Conservation (phyloP, 2,888 invertebrate genomes). For the Bellardia bayeri region DNA sequence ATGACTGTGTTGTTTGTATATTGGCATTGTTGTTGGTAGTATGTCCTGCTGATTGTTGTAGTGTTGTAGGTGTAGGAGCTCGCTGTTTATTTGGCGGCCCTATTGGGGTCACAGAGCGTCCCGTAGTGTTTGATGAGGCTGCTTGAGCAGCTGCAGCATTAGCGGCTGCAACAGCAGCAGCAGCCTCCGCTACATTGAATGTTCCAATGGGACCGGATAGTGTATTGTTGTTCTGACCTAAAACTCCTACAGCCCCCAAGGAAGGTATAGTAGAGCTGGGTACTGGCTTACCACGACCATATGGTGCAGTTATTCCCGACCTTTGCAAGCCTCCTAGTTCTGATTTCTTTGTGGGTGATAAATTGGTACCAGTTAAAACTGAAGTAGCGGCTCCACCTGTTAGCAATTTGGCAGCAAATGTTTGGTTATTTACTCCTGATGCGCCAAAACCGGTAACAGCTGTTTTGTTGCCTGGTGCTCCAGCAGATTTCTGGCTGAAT, state of each 20-base stretch:
- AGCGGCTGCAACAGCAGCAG: slow-evolving; percentile 81
- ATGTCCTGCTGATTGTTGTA: slow-evolving; percentile 57
- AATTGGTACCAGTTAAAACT: slow-evolving; percentile 44
- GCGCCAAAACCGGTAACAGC: slow-evolving; percentile 45
- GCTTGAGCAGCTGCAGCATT: slow-evolving; percentile 77
- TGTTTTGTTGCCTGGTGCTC: slow-evolving; percentile 79
- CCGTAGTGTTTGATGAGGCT: slow-evolving; percentile 78
- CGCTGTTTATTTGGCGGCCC: slow-evolving; percentile 79
- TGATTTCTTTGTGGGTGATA: slow-evolving; percentile 78
- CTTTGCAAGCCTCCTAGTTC: slow-evolving; percentile 77
- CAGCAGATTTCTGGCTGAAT: slow-evolving; percentile 86
- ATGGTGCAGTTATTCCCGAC: slow-evolving; percentile 80
- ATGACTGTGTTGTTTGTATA: slow-evolving; percentile 45
- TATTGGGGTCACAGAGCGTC: slow-evolving; percentile 82
- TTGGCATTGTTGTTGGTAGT: slow-evolving; percentile 30
- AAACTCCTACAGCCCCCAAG: slow-evolving; percentile 77
- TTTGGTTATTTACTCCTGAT: slow-evolving; percentile 76
- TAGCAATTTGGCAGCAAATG: slow-evolving; percentile 85
- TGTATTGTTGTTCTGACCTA: slow-evolving; percentile 78
- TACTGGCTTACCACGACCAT: slow-evolving; percentile 81
- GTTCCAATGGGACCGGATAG: slow-evolving; percentile 83
- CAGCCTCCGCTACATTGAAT: slow-evolving; percentile 83
- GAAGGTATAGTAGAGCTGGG: slow-evolving; percentile 74
- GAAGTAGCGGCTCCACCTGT: slow-evolving; percentile 79
- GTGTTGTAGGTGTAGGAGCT: slow-evolving; percentile 51